phyloP scores from a whole-genome alignment of 2,888 invertebrate genomes.

The Branchellion lobata region DNA sequence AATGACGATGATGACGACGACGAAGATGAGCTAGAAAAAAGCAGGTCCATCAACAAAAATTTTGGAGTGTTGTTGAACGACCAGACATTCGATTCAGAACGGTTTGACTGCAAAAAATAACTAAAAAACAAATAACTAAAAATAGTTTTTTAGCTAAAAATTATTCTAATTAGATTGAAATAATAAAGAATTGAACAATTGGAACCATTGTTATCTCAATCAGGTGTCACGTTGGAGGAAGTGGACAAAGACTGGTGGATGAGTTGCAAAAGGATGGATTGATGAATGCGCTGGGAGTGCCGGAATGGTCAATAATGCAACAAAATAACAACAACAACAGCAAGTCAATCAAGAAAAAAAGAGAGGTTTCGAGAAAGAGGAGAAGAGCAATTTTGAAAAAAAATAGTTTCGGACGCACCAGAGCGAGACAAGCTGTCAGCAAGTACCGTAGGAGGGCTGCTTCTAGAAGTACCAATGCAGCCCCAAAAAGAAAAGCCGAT shows the following conservation, averaged over 20 bases:
- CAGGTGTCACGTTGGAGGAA: conserved; percentile 1
- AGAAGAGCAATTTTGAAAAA: not conserved
- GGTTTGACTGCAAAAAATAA: no score
- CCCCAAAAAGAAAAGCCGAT: no score
- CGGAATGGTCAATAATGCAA: not conserved
- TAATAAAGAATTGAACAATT: no score
- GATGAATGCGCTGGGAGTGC: not conserved
- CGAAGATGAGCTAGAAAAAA: not conserved
- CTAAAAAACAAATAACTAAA: no score
- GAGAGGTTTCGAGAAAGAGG: not conserved
- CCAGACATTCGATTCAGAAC: not conserved
- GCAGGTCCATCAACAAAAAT: not conserved
- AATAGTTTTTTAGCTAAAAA: no score
- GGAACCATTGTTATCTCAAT: no score
- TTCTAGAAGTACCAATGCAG: no score
- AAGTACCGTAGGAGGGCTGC: not conserved
- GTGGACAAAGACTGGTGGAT: not conserved
- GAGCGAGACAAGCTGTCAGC: not conserved
- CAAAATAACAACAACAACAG: conserved; percentile 6
- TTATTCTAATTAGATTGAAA: no score
- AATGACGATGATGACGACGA: not conserved
- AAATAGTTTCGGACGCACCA: not conserved
- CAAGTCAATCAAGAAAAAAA: not conserved
- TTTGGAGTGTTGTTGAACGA: not conserved
- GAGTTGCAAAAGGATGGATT: not conserved